Evolutionary conservation across 23 tunicate species (phyloP).

Genomic region (Halocynthia roretzi): DNA sequence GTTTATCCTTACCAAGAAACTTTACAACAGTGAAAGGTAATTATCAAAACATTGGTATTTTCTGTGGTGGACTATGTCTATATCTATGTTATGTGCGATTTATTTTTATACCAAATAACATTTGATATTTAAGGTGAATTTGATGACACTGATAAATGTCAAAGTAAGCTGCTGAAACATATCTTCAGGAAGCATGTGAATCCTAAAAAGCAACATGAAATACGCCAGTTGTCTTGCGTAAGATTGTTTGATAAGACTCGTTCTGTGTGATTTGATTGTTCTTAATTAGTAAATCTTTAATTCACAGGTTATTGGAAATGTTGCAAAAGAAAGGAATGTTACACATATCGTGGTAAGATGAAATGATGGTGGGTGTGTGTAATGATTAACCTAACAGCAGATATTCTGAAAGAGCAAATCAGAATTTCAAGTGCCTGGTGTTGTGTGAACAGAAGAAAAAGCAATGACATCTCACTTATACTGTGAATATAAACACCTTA

Average conservation of each 20-base stretch:
- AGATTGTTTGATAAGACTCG: constrained; percentile 5
- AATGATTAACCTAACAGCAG: background rate
- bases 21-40: background rate
- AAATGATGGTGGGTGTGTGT: background rate
- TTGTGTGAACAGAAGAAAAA: too few species aligned
- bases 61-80: too few species aligned
- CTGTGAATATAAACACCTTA: too few species aligned
- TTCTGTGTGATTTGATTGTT: background rate
- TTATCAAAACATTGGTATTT: too few species aligned
- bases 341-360: constrained; percentile 34
- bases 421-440: too few species aligned
- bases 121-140: constrained; percentile 7
- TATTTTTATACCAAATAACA: too few species aligned
- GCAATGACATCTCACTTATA: too few species aligned
- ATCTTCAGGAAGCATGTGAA: constrained; percentile 52
- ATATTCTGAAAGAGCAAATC: background rate
- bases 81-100: too few species aligned
- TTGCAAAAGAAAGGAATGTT: background rate
- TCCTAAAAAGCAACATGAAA: constrained; percentile 75
- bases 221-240: constrained; percentile 13
- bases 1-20: constrained; percentile 1
- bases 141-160: background rate
- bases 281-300: background rate
- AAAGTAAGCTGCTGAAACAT: constrained; percentile 17
- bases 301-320: constrained; percentile 18